Evolutionary conservation across 2,113 vertebrate genomes (phyloP).

Genomic region (Rutilus rutilus): DNA sequence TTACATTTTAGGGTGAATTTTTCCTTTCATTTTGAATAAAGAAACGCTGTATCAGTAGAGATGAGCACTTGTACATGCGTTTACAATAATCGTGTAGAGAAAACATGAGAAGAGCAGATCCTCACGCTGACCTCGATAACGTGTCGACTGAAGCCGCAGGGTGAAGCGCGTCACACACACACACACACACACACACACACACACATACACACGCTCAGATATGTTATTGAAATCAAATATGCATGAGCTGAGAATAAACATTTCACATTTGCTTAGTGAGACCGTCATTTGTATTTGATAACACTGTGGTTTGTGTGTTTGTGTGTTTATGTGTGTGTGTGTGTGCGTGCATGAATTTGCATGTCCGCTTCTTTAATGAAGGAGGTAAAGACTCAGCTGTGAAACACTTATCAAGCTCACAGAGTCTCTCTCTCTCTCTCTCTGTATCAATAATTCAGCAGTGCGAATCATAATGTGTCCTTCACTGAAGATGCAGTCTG

Average conservation of each 20-base stretch:
- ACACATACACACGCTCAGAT: too few relatives aligned
- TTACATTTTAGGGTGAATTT: too few relatives aligned
- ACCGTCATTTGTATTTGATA: neutral
- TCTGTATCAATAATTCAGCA: conserved; percentile 5
- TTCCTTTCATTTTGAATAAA: too few relatives aligned
- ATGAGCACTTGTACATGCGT: too few relatives aligned
- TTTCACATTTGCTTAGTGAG: neutral
- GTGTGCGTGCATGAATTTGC: neutral
- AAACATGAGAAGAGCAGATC: too few relatives aligned
- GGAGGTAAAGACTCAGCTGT: conserved; percentile 1
- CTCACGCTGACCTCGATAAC: too few relatives aligned
- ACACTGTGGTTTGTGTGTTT: neutral
- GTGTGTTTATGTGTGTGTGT: neutral
- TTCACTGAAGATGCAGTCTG: neutral
- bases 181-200: too few relatives aligned
- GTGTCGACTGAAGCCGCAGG: too few relatives aligned
- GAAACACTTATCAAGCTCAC: neutral
- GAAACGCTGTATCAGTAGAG: too few relatives aligned
- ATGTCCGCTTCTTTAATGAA: neutral
- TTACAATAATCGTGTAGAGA: too few relatives aligned
- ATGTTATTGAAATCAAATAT: conserved; percentile 6
- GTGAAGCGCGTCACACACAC: too few relatives aligned
- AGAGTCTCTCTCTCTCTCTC: neutral
- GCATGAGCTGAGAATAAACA: neutral
- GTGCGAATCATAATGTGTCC: neutral